These are phyloP conservation scores for Yoshiicerus persimilis DNA, from an alignment of 1,140 invertebrate genomes.

Conservation along the genomic window DNA sequence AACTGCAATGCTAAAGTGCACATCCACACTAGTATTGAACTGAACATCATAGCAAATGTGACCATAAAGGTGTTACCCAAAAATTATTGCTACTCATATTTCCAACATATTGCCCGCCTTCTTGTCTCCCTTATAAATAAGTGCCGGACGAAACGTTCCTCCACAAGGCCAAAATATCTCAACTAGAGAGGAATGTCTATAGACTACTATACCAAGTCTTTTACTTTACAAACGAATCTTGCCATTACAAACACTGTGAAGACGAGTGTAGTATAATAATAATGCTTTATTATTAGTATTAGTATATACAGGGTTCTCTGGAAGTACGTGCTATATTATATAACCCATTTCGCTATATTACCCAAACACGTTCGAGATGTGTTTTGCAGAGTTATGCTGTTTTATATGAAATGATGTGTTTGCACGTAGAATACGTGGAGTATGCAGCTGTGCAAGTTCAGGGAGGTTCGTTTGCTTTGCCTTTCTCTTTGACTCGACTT, in stretches of 20 bases:
- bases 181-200: not conserved
- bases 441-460: not conserved
- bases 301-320: not conserved
- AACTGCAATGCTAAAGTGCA: not conserved
- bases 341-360: not conserved
- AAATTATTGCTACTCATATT: slow-evolving; percentile 33
- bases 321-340: not conserved
- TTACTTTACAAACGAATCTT: not conserved
- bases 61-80: slow-evolving; percentile 6
- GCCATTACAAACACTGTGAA: not conserved
- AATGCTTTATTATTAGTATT: not conserved
- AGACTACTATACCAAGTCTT: not conserved
- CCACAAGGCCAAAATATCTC: not conserved
- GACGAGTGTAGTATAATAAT: too few relatives aligned
- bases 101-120: slow-evolving; percentile 9
- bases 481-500: not conserved
- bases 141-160: too few relatives aligned
- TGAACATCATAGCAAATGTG: not conserved
- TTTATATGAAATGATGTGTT: not conserved
- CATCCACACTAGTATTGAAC: not conserved
- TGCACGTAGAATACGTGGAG: not conserved
- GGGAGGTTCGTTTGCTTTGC: too few relatives aligned
- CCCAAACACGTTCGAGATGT: not conserved
- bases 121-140: not conserved
- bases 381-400: not conserved